Evolutionary conservation across 1,140 invertebrate genomes (phyloP), one percentile per base, ranked within the genome.

Genomic region (Eufriesea mexicana): DNA sequence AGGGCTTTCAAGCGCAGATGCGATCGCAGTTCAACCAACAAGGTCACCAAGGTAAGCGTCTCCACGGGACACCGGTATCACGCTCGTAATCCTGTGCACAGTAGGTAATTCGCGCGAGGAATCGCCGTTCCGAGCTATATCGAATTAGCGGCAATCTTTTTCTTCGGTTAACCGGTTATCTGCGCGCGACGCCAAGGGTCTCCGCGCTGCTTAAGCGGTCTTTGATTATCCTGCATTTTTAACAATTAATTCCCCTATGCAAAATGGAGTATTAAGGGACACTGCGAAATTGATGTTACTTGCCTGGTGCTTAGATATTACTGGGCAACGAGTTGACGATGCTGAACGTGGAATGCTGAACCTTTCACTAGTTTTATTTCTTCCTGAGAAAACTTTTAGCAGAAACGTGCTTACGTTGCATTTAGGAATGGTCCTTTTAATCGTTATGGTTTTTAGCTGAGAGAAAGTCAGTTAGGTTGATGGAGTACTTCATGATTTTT

Each of bases 1-100:
- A 95, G 71, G 94, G 93, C 88, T 96, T 96, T 91, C 94, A 92
- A 71, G 93, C 94, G 18, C 95, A 96, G 80, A 95, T 94, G 93
- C 92, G 96, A 70, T 96, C 96, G 62, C 95, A 95, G 91, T 96
- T 96, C 86, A 94, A 92, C 79, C 96, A 96, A 75, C 95, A 96
- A 62, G 95, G 95, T 83, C 96, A 96, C 92, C 95, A 96, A 94
- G 95, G 96, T 96, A 85, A 78, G 66, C 70, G 23, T 25, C 42
- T 67, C 64, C 23, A 42, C 10, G 20, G 35, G 61, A 62, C 61
- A 45, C 16, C 14, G 2, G 14, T 66, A 49, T 35, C 20, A 25
- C 7, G 64, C 49, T 25, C 12, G 18, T 68, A 47, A 59, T 70
- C 25, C 25, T 5, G 42, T 49, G 5, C 42, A 7, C 55, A 5